phyloP scores from a whole-genome alignment of 2,888 invertebrate genomes.

The Rambutsinella grinnellia region DNA sequence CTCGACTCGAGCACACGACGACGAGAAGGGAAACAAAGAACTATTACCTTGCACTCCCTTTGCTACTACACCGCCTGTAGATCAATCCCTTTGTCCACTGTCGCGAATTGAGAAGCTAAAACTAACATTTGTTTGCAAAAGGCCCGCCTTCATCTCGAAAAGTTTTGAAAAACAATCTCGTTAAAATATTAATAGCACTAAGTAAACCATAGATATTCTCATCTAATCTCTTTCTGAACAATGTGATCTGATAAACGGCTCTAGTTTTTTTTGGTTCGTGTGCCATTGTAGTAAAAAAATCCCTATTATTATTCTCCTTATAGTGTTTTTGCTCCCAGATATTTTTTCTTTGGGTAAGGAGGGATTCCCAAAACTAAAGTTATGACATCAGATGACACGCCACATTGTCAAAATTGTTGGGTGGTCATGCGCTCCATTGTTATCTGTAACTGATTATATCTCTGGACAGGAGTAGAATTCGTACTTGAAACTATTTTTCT shows the following conservation, averaged over 20 bases:
- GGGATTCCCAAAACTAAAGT: background rate
- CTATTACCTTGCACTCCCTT: background rate
- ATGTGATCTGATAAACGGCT: constrained; percentile 34
- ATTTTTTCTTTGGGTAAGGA: background rate
- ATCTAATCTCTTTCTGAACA: constrained; percentile 34
- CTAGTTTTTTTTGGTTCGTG: too few species aligned
- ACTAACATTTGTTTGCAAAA: background rate
- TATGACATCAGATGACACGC: background rate
- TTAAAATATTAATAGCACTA: too few species aligned
- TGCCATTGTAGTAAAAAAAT: constrained; percentile 4
- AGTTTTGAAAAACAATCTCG: too few species aligned
- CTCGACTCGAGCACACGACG: too few species aligned
- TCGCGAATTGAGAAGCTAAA: too few species aligned
- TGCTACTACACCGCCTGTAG: too few species aligned
- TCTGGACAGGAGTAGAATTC: too few species aligned
- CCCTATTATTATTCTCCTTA: background rate
- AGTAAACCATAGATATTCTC: too few species aligned
- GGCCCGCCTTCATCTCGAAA: background rate
- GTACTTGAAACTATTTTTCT: too few species aligned
- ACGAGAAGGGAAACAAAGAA: background rate
- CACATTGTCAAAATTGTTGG: background rate
- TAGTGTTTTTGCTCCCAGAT: background rate
- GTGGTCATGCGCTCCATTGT: background rate
- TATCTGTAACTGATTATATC: background rate
- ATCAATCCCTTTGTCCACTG: too few species aligned